These are phyloP conservation scores for Hydrotaea cyrtoneurina DNA, from an alignment of 2,888 invertebrate genomes.

Conservation along the genomic window DNA sequence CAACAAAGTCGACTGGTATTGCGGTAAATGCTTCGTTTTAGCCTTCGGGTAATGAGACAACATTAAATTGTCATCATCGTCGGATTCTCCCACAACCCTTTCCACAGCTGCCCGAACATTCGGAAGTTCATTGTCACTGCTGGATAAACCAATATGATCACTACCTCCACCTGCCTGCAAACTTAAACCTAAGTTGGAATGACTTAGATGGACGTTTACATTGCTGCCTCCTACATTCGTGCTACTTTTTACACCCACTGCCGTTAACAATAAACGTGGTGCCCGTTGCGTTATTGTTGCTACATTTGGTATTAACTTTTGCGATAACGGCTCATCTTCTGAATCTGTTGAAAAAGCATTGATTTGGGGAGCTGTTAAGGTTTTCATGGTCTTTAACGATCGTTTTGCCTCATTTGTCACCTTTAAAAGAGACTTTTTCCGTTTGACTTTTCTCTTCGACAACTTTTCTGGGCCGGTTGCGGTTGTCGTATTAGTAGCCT, in stretches of 20 bases:
- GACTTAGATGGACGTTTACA: background rate
- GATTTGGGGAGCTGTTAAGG: slow-evolving; percentile 45
- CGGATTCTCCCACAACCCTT: slow-evolving; percentile 84
- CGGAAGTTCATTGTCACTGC: slow-evolving; percentile 86
- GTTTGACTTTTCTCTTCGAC: slow-evolving; percentile 77
- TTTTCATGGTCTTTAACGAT: slow-evolving; percentile 54
- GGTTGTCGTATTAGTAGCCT: slow-evolving; percentile 72
- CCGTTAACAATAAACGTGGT: slow-evolving; percentile 75
- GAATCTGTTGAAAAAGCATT: slow-evolving; percentile 74
- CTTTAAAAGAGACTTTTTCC: slow-evolving; percentile 73
- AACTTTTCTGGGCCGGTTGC: slow-evolving; percentile 67
- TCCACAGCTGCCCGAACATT: slow-evolving; percentile 89
- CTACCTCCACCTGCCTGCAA: slow-evolving; percentile 47
- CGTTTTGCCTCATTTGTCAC: slow-evolving; percentile 60
- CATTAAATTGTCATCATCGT: slow-evolving; percentile 83
- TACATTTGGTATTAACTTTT: slow-evolving; percentile 61
- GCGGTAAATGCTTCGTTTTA: slow-evolving; percentile 80
- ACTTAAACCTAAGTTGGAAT: background rate
- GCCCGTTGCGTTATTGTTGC: slow-evolving; percentile 71
- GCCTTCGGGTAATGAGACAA: slow-evolving; percentile 68
- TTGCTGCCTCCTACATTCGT: slow-evolving; percentile 31
- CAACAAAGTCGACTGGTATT: slow-evolving; percentile 87
- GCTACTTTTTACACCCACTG: slow-evolving; percentile 67
- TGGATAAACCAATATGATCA: slow-evolving; percentile 80
- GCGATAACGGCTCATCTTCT: slow-evolving; percentile 74